These are phyloP conservation scores for Notothenia rossii DNA, from an alignment of 2,113 vertebrate genomes.

Conservation along the genomic window DNA sequence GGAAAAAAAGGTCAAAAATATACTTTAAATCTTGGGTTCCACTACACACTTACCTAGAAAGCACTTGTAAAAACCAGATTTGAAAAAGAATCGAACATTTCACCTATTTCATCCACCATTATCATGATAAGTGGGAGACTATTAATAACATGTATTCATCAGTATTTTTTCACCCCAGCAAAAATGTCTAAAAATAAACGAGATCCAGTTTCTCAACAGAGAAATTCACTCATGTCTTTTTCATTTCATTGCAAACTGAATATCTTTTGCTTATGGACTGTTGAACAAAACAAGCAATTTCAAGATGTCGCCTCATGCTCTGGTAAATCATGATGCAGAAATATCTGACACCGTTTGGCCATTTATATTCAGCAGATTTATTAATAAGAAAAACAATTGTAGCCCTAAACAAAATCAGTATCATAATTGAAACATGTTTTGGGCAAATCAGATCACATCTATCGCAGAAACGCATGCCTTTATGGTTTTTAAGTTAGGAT, in stretches of 20 bases:
- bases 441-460: not conserved
- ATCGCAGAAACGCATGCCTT: not conserved
- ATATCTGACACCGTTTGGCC: no score
- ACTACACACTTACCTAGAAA: not conserved
- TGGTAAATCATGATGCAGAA: no score
- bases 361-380: not conserved
- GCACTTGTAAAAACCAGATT: no score
- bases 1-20: slow-evolving; percentile 2
- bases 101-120: no score
- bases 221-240: not conserved
- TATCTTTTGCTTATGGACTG: not conserved
- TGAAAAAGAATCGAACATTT: no score
- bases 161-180: not conserved
- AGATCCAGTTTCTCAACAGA: not conserved
- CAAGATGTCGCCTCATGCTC: no score
- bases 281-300: no score
- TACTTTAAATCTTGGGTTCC: not conserved
- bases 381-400: not conserved
- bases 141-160: not conserved
- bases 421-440: not conserved
- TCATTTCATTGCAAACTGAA: not conserved
- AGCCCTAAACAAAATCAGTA: not conserved
- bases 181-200: not conserved
- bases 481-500: not conserved
- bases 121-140: no score